Conservation (phyloP, 2,888 invertebrate species). For the Hypercompe scribonia region DNA sequence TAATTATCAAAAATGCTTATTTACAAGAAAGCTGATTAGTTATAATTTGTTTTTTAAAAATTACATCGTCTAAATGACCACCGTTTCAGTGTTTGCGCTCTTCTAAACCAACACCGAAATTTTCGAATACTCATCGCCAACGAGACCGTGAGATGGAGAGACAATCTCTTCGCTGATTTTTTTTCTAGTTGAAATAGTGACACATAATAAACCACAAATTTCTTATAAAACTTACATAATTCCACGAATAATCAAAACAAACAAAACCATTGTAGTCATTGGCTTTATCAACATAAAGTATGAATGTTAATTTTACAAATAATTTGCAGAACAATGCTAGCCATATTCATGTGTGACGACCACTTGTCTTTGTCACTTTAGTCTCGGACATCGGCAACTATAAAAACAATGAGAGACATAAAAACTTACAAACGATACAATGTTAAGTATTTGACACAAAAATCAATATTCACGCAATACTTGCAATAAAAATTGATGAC, state of each 20-base stretch:
- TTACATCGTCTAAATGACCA: too few relatives aligned
- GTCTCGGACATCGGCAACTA: slow-evolving; percentile 57
- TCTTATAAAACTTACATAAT: slow-evolving; percentile 4
- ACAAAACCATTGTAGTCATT: slow-evolving; percentile 30
- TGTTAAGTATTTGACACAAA: slow-evolving; percentile 81
- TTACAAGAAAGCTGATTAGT: too few relatives aligned
- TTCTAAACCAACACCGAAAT: too few relatives aligned
- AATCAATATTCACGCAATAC: slow-evolving; percentile 82
- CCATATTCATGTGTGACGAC: slow-evolving; percentile 46
- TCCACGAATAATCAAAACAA: slow-evolving; percentile 42
- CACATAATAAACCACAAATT: too few relatives aligned
- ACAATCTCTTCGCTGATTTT: too few relatives aligned
- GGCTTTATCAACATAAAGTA: slow-evolving; percentile 42
- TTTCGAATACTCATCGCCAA: too few relatives aligned
- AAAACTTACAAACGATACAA: slow-evolving; percentile 66
- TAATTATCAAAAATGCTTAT: too few relatives aligned
- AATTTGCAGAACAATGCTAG: slow-evolving; percentile 44
- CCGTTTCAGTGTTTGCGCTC: too few relatives aligned
- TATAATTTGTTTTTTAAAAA: too few relatives aligned
- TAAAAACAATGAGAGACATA: slow-evolving; percentile 64
- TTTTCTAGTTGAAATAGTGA: too few relatives aligned
- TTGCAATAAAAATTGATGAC: slow-evolving; percentile 78
- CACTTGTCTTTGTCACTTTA: slow-evolving; percentile 60
- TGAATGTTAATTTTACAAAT: slow-evolving; percentile 49
- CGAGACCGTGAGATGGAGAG: too few relatives aligned